Evolutionary conservation across 2,888 invertebrate species (phyloP), one percentile per base, ranked within the genome.

Genomic region (Malachius bipustulatus): DNA sequence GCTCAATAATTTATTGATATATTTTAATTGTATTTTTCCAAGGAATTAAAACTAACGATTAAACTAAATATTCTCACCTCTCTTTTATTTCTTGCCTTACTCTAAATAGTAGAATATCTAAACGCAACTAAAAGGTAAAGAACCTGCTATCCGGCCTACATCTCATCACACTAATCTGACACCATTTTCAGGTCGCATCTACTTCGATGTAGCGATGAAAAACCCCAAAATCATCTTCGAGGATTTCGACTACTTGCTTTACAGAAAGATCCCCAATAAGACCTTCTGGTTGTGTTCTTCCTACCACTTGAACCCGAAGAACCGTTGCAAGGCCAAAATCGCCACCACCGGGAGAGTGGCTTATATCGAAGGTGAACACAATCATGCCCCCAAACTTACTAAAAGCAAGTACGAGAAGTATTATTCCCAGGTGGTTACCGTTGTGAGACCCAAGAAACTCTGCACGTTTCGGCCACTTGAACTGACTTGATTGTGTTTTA

Each of bases 381-480:
- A 34, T 30, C 34, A 34, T 34, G 14, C 10, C 8, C 34, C 28
- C 4, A 34, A 28, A 29, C 9, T 14, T 3, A 47, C 38, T 30
- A 44, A 30, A 30, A 40, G 48, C 11, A 42, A 43, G 26, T 51
- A 43, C 16, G 43, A 44, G 26, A 50, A 49, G 39, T 47, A 51
- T 47, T 31, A 49, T 11, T 50, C 50, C 2, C 51, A 51, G 32
- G 40, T 36, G 32, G 52, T 54, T 3, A 50, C 46, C 14, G 51
- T 54, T 37, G 40, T 47, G 42, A 35, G 13, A 3, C 9, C 19
- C n/a, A n/a, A n/a, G n/a, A n/a, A n/a, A n/a, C n/a, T n/a, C n/a
- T n/a, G n/a, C n/a, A n/a, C n/a, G n/a, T n/a, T n/a, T n/a, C n/a
- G n/a, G n/a, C n/a, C n/a, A n/a, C n/a, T n/a, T n/a, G n/a, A n/a